Base-by-base conservation (phyloP, 2,113 vertebrate species). In the Ursus arctos region DNA sequence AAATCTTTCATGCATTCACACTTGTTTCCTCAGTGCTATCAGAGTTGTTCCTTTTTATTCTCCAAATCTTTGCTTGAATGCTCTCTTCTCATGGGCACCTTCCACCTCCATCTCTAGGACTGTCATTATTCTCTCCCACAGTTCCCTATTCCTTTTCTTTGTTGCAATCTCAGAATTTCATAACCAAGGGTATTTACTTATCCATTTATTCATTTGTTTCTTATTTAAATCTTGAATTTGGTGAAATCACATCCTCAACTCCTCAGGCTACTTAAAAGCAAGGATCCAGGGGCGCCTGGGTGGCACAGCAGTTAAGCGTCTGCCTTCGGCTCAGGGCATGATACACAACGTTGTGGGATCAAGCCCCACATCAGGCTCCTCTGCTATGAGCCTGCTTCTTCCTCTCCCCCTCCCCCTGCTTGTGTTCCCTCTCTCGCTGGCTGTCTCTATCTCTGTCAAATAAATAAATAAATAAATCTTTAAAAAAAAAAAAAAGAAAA, bases 221-320 rank as follows among this genome's bases (percentile, higher is more conserved):
- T 49, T 51, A 43, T 59, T 94, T 87, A 81, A 69, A 55, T 47
- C 55, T 74, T 94, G 53, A 69, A 77, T 80, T 40, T 69, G 28
- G 88, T 33, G 65, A 77, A 96, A 85, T 69, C 16, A 83, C n/a
- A 69, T 80, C 49, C 36, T 94, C 57, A 92, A 53, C 22, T 61
- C 43, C n/a, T 83, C 28, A n/a, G 15, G 51, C 43, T 77, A 72
- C 65, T 72, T 51, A 63, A 47, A 1, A 95, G 55, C 65, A 36
- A 92, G 49, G 81, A 63, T 82, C 36, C 86, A 65, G 61, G 36
- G 36, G 36, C 36, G 36, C 36, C 36, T 36, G 36, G 36, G 36
- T 36, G 36, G 36, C 36, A 36, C 36, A 36, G 36, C 36, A 36
- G 36, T 36, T 36, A 36, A 36, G 36, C 36, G 36, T 36, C 36